phyloP scores from a whole-genome alignment of 23 tunicate genomes.

The Phallusia fumigata region DNA sequence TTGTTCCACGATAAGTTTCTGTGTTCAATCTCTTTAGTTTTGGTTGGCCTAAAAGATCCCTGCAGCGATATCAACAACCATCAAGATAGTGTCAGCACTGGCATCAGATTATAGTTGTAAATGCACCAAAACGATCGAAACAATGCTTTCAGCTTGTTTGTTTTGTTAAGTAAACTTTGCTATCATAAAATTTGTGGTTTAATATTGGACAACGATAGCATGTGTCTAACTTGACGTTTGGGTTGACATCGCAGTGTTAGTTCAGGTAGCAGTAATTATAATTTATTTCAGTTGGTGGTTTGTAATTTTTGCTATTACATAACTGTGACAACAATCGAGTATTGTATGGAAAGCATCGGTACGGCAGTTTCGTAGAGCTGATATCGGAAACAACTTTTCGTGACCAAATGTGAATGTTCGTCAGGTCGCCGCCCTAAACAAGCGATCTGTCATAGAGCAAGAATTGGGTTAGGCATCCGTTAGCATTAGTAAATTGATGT shows the following conservation, averaged over 20 bases:
- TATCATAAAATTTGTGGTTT: too few species aligned
- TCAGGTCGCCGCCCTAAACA: constrained; percentile 10
- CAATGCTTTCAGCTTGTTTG: neutral
- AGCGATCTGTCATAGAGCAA: constrained; percentile 4
- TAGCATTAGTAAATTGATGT: neutral
- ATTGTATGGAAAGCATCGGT: too few species aligned
- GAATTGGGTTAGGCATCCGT: constrained; percentile 13
- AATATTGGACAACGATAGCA: too few species aligned
- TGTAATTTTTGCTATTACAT: too few species aligned
- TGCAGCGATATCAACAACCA: neutral
- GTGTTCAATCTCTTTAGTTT: neutral
- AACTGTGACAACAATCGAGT: too few species aligned
- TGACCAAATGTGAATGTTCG: neutral
- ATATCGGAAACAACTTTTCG: neutral
- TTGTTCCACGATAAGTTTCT: neutral
- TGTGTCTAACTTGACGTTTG: too few species aligned
- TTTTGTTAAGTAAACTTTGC: neutral
- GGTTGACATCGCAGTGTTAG: too few species aligned
- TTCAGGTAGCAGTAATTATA: too few species aligned
- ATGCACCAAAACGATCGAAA: neutral
- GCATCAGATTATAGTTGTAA: neutral
- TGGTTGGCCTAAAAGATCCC: neutral
- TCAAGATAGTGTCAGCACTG: neutral
- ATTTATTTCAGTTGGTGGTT: too few species aligned
- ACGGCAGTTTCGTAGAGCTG: too few species aligned